phyloP scores from a whole-genome alignment of 2,113 vertebrate genomes.

The Zonotrichia leucophrys region DNA sequence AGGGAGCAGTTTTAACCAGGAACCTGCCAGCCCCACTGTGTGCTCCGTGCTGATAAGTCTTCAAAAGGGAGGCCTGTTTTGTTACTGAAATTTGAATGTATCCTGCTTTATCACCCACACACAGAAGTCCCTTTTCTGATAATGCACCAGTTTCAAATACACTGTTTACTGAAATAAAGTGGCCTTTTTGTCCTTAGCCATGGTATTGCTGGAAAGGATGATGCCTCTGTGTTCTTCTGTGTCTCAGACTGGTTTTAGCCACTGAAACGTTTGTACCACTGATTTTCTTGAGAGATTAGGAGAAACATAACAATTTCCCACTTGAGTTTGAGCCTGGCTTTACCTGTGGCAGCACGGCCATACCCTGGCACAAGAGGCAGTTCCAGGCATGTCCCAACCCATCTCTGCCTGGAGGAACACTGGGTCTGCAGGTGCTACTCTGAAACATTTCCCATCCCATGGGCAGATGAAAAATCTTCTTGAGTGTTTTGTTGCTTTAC shows the following conservation, averaged over 20 bases:
- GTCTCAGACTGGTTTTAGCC: neutral
- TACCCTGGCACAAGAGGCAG: neutral
- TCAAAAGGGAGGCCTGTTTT: neutral
- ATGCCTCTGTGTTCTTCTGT: neutral
- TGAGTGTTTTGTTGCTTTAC: neutral
- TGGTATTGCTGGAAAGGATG: neutral
- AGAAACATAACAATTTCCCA: neutral
- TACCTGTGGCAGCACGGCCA: neutral
- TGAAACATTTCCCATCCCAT: neutral
- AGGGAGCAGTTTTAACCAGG: neutral
- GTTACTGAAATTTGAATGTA: neutral
- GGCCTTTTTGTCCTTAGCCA: neutral
- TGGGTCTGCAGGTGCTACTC: neutral
- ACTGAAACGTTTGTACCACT: neutral
- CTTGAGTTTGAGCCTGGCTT: neutral
- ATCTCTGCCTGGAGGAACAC: neutral
- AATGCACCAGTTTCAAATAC: neutral
- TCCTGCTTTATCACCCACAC: neutral
- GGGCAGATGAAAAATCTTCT: neutral
- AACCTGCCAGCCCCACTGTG: neutral
- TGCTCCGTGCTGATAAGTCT: neutral
- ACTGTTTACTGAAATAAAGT: neutral
- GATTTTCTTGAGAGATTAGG: neutral
- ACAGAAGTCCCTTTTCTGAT: constrained; percentile 21
- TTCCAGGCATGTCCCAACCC: neutral